Evolutionary conservation across 2,888 invertebrate genomes (phyloP).

Genomic region (Folsomia manolachei): DNA sequence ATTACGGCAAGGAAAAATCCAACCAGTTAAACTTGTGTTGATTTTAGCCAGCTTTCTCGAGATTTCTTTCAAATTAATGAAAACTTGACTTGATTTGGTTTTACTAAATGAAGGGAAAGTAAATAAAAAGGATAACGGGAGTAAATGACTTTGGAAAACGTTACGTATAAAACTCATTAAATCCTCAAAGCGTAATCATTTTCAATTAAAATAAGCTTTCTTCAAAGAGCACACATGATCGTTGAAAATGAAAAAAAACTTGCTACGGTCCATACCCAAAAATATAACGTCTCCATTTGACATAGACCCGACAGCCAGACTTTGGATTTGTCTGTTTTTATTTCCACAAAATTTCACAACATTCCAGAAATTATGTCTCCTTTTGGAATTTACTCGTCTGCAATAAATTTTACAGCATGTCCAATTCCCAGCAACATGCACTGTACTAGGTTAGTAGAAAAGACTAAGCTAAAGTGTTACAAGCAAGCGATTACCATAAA

Average conservation of each 20-base stretch:
- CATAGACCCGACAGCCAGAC: no score
- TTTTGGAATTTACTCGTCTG: background rate
- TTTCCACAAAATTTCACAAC: background rate
- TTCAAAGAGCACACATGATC: no score
- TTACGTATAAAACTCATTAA: no score
- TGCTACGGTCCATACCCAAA: no score
- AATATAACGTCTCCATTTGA: no score
- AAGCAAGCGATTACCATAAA: slow-evolving; percentile 18
- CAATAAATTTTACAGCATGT: background rate
- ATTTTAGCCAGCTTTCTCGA: background rate
- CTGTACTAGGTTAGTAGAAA: background rate
- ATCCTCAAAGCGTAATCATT: no score
- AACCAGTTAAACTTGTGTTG: background rate
- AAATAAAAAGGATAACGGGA: no score
- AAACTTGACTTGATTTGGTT: background rate
- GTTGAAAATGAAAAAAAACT: no score
- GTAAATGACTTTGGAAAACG: no score
- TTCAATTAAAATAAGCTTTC: no score
- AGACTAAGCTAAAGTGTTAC: background rate
- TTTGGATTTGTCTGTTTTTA: background rate
- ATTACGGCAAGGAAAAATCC: no score
- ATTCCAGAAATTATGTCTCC: background rate
- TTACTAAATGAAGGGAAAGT: background rate
- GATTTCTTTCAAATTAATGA: background rate
- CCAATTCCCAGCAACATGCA: background rate